Evolutionary conservation across 2,113 vertebrate species (phyloP).

Genomic region (Chrysemys picta): DNA sequence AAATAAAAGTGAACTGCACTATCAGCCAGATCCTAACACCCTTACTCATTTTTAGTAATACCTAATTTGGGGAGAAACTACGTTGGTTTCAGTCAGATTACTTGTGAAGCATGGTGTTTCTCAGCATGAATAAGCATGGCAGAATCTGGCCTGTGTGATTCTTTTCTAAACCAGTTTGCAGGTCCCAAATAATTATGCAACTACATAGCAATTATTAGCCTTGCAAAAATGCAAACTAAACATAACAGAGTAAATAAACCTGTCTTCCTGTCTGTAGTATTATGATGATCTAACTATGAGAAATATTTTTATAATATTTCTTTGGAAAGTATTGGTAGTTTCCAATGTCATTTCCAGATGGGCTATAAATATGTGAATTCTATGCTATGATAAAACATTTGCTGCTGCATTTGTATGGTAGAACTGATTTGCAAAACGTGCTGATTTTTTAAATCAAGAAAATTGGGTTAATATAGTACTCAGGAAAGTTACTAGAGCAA

Average conservation of each 20-base stretch:
- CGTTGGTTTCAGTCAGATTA: constrained; percentile 54
- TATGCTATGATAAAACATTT: background rate
- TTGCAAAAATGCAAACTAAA: background rate
- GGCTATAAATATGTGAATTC: background rate
- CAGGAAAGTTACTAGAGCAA: background rate
- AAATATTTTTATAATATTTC: background rate
- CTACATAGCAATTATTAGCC: background rate
- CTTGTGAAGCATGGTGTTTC: constrained; percentile 35
- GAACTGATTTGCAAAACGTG: background rate
- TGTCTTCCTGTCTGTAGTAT: background rate
- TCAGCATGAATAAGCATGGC: constrained; percentile 20
- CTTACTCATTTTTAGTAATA: constrained; percentile 13
- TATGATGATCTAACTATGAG: background rate
- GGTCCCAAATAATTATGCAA: background rate
- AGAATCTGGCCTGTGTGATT: constrained; percentile 12
- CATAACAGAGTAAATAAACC: background rate
- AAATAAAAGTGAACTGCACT: constrained; percentile 37
- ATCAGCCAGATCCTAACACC: constrained; percentile 26
- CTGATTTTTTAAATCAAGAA: background rate
- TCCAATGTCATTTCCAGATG: background rate
- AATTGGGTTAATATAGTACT: background rate
- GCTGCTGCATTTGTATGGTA: background rate
- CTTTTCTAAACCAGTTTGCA: constrained; percentile 4
- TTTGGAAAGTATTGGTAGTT: background rate
- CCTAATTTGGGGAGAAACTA: constrained; percentile 16